phyloP scores from a whole-genome alignment of 2,113 vertebrate genomes.

The Eolophus roseicapilla region DNA sequence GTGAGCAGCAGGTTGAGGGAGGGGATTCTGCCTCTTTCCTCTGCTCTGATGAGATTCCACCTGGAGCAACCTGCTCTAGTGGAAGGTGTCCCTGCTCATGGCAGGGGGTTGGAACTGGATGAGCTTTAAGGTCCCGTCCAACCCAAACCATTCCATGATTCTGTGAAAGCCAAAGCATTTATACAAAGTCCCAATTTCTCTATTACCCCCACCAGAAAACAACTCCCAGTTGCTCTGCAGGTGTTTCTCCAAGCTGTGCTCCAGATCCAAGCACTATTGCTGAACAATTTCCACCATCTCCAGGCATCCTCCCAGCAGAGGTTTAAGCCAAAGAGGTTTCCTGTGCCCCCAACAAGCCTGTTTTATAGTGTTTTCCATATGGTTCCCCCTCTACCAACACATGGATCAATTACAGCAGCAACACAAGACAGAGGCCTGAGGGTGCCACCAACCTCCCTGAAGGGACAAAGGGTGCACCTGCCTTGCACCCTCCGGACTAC shows the following conservation, averaged over 20 bases:
- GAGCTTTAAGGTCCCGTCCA: neutral
- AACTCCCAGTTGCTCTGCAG: neutral
- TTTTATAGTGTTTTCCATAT: neutral
- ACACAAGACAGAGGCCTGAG: fast-evolving
- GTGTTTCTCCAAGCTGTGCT: neutral
- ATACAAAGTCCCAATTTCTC: neutral
- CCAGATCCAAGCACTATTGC: neutral
- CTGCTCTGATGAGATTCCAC: neutral
- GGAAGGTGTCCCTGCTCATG: neutral
- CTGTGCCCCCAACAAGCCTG: neutral
- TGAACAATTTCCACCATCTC: neutral
- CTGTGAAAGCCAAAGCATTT: neutral
- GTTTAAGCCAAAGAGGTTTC: neutral
- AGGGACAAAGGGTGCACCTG: neutral
- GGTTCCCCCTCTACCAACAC: neutral
- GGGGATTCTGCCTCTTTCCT: neutral
- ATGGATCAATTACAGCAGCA: neutral
- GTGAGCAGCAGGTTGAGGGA: neutral
- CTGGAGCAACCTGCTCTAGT: neutral
- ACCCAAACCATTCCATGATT: neutral
- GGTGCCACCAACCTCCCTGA: neutral
- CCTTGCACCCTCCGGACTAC: neutral
- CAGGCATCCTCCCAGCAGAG: neutral
- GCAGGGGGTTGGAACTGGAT: neutral
- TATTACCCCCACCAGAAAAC: neutral